Evolutionary conservation across 1,140 invertebrate species (phyloP).

Genomic region (Sycophila sp.): DNA sequence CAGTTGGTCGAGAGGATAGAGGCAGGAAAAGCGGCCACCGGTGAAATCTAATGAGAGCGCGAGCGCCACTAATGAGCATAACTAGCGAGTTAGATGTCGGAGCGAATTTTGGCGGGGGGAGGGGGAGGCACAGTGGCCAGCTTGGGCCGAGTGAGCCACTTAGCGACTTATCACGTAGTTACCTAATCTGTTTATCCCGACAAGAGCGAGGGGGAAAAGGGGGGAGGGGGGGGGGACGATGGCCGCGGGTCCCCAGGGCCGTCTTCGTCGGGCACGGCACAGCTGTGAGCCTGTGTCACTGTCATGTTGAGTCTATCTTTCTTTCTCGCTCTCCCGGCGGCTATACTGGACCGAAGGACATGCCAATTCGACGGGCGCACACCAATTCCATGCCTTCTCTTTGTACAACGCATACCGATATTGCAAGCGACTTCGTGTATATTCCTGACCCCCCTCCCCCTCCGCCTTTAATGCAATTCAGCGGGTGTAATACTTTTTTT

Average conservation of each 20-base stretch:
- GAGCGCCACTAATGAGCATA: constrained; percentile 67
- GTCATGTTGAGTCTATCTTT: not conserved
- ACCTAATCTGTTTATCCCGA: constrained; percentile 68
- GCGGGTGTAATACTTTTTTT: too few species aligned
- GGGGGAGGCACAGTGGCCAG: constrained; percentile 48
- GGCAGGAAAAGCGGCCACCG: not conserved
- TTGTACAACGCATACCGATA: too few species aligned
- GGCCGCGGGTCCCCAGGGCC: constrained; percentile 23
- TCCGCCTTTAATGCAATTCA: too few species aligned
- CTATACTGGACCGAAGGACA: too few species aligned
- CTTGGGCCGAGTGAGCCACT: constrained; percentile 64
- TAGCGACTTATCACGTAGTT: constrained; percentile 69
- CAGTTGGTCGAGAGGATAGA: too few species aligned
- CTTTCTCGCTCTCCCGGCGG: not conserved
- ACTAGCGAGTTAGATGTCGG: constrained; percentile 67
- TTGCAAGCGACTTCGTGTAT: too few species aligned
- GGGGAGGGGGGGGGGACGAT: constrained; percentile 55
- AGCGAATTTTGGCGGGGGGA: constrained; percentile 53
- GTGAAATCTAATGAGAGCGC: constrained; percentile 65
- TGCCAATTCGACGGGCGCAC: too few species aligned
- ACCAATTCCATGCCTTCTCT: too few species aligned
- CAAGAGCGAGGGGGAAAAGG: constrained; percentile 45
- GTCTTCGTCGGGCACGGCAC: constrained; percentile 17
- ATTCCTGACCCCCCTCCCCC: too few species aligned
- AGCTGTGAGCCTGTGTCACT: constrained; percentile 6